Evolutionary conservation across 2,888 invertebrate genomes (phyloP), one percentile per base, ranked within the genome.

Genomic region (Sepiola atlantica): DNA sequence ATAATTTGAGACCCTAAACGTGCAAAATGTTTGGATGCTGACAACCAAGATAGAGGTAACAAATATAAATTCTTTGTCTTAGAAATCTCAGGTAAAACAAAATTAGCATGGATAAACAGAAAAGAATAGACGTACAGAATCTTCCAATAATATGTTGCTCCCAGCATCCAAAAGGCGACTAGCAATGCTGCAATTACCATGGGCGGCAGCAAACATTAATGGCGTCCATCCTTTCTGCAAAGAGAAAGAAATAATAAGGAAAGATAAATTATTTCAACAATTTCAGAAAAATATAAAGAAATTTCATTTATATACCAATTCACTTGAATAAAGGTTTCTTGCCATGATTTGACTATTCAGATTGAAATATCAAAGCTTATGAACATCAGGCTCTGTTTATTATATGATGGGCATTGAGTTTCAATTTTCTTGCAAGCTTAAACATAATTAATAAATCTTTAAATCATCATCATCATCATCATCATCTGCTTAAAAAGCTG

Each of bases 151-250:
- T 16, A 96, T 94, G 90, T 96, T 95, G 16, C 96, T 96, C 21
- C 96, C 96, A 20, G 95, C 95, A 55, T 95, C 93, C 20, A 96
- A 55, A 28, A 96, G 95, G n/a, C 94, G 94, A 55, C 96, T 95
- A 6, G 95, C 96, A 3, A 95, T 95, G 90, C 95, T 95, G 92
- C 94, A 93, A 93, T 96, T 96, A 24, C 96, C 96, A 35, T 95
- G 95, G 57, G 94, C 92, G 0, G 96, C 95, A 6, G 96, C 95
- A 18, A 96, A 94, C 95, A 96, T 96, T 91, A 96, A 94, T 8
- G 96, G 95, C 18, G 96, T 96, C 21, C 94, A 94, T n/a, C 96
- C 96, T 1, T 94, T 94, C 96, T 96, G 94, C 18, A 95, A 45
- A 45, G 8, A 45, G 8, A 45, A 45, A 45, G 2, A 45, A 45